These are phyloP conservation scores for Eilema depressum DNA, from an alignment of 2,888 invertebrate species.

Conservation along the genomic window DNA sequence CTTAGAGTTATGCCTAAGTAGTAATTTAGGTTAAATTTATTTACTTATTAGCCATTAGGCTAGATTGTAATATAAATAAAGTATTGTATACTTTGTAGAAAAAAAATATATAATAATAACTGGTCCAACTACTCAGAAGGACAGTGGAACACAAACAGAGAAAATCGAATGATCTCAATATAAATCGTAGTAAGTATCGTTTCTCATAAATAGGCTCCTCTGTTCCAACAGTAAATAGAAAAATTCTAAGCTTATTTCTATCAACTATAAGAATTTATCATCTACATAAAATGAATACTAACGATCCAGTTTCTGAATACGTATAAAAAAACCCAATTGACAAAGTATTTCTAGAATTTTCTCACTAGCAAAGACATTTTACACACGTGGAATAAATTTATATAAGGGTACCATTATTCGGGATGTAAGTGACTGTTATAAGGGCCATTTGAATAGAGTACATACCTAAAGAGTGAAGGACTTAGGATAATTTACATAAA, in stretches of 20 bases:
- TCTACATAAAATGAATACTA: constrained; percentile 37
- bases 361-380: constrained; percentile 24
- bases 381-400: constrained; percentile 15
- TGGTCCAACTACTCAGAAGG: neutral
- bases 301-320: constrained; percentile 39
- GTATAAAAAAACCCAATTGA: constrained; percentile 17
- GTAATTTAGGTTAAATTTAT: too few relatives aligned
- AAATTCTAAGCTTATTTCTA: neutral
- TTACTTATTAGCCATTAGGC: too few relatives aligned
- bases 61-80: too few relatives aligned
- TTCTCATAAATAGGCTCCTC: neutral
- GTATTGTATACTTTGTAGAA: too few relatives aligned
- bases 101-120: too few relatives aligned
- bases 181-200: neutral
- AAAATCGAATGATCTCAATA: neutral
- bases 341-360: constrained; percentile 46
- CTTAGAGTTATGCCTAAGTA: too few relatives aligned
- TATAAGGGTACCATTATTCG: constrained; percentile 11
- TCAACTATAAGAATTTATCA: constrained; percentile 31
- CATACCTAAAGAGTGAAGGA: neutral
- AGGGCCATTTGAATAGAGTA: constrained; percentile 13
- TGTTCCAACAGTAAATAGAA: neutral
- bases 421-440: constrained; percentile 11
- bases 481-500: constrained; percentile 11
- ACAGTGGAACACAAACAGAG: neutral